Evolutionary conservation across 2,113 vertebrate species (phyloP), one percentile per base, ranked within the genome.

Genomic region (Microcebus murinus): DNA sequence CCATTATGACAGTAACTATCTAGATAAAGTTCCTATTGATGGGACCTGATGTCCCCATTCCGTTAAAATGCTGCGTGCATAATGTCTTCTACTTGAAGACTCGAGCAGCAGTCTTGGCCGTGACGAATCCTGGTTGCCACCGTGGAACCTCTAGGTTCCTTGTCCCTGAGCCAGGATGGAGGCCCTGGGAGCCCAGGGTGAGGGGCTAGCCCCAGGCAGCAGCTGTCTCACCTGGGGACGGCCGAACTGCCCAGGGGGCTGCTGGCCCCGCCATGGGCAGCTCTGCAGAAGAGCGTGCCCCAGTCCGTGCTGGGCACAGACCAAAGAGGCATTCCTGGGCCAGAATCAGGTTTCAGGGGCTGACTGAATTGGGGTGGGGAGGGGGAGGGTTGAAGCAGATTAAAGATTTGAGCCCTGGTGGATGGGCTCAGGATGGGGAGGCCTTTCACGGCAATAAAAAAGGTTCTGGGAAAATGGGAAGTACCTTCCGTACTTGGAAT

Each of bases 261-360:
- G 34, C 25, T 1, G 7, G 34, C 15, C 25, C 57, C 2, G 27
- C 18, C 0, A 0, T 12, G 65, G 3, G 48, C 0, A 2, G 57
- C 34, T 50, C 52, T 52, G 4, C 42, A 31, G 50, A 9, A 9
- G 25, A 36, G n/a, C 57, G 42, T 21, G 14, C 48, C 39, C 10
- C 23, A 2, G 48, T 12, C 63, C 65, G 20, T 20, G 39, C 55
- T 61, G 63, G 45, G 23, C 39, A 15, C 1, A 2, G 1, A 25
- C 29, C 31, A 21, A 39, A 27, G n/a, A 90, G 76, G 11, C 20
- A 27, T 57, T 70, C 42, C 4, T 18, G 13, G n/a, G n/a, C 36
- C 9, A 15, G 29, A 34, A 6, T 67, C 67, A 27, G 42, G 36
- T 20, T 31, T 71, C 77, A n/a, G 70, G 81, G 23, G 25, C 13